Evolutionary conservation across 64 coral and sea anemone genomes (phyloP), one percentile per base, ranked within the genome.

Genomic region (Orbicella faveolata): DNA sequence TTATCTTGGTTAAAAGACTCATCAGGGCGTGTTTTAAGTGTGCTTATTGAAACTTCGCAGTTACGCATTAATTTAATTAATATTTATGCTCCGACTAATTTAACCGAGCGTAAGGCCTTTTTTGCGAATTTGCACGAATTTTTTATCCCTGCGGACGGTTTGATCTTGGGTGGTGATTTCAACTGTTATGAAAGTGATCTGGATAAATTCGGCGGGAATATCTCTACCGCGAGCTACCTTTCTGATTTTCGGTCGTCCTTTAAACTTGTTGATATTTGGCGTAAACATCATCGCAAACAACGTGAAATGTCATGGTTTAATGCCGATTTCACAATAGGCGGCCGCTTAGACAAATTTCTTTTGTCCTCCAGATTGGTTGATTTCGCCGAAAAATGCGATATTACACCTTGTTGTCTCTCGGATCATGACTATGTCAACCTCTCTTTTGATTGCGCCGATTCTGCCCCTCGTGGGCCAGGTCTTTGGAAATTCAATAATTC

Each of bases 11-110:
- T 8, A 23, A 55, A 57, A 30, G 51, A 79, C 26, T 25, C 77
- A 2, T 23, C 44, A 1, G 77, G 51, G 17, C 48, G 77, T 21
- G 10, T 79, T 55, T 5, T 79, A 2, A 61, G 51, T 25, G 7
- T 79, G n/a, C 23, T 79, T n/a, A 19, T 79, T 26, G 19, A 26
- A 1, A 2, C 54, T 25, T 2, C 11, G 2, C 8, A 79, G 4
- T 9, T 26, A 11, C 17, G 6, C 6, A 53, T 55, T 59, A 79
- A 79, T 57, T 23, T 79, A 2, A 2, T 79, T 8, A 30, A 54
- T n/a, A 79, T 79, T 79, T 79, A 79, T 39, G 80, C 80, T 19
- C 80, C 80, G 9, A 83, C 61, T 0, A 20, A 65, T 41, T 17
- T 35, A 8, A 18, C 15, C 0, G 80, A 65, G 9, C 11, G 61